These are phyloP conservation scores for Graphium colonna DNA, from an alignment of 2,888 invertebrate species.

Conservation along the genomic window DNA sequence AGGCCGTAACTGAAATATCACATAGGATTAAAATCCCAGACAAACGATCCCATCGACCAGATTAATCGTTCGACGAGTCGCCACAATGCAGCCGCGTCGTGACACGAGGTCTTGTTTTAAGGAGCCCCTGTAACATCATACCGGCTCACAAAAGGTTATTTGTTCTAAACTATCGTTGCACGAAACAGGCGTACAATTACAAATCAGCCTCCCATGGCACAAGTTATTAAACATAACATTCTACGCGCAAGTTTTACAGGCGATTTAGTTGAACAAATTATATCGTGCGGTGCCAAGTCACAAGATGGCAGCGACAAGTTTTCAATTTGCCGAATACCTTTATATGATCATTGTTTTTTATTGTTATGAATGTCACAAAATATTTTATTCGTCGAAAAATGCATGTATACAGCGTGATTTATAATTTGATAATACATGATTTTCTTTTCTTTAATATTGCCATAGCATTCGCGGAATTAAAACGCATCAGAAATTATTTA, in stretches of 20 bases:
- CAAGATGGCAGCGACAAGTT: conserved; percentile 28
- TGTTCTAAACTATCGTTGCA: conserved; percentile 54
- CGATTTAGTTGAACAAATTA: conserved; percentile 77
- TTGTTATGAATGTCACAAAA: too few species aligned
- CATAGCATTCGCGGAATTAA: too few species aligned
- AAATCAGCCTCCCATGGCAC: conserved; percentile 62
- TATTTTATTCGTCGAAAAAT: too few species aligned
- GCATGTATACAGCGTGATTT: too few species aligned
- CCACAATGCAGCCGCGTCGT: conserved; percentile 16
- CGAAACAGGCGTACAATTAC: conserved; percentile 57
- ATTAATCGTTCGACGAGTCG: conserved; percentile 15
- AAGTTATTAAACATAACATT: conserved; percentile 72
- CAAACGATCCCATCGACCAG: background rate
- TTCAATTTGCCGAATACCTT: background rate
- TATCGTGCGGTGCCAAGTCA: conserved; percentile 40
- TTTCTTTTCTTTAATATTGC: too few species aligned
- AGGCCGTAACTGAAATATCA: too few species aligned
- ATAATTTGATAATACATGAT: too few species aligned
- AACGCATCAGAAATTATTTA: too few species aligned
- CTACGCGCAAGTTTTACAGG: conserved; percentile 71
- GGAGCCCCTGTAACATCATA: conserved; percentile 32
- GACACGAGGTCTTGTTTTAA: conserved; percentile 11
- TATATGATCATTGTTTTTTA: too few species aligned
- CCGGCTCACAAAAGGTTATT: conserved; percentile 43
- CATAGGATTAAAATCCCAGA: background rate